A percentile compares a stretch with the other conserved stretches of the same genome.
Evolutionary conservation across 2,888 invertebrate genomes (phyloP).

Genomic region (Griposia aprilina): DNA sequence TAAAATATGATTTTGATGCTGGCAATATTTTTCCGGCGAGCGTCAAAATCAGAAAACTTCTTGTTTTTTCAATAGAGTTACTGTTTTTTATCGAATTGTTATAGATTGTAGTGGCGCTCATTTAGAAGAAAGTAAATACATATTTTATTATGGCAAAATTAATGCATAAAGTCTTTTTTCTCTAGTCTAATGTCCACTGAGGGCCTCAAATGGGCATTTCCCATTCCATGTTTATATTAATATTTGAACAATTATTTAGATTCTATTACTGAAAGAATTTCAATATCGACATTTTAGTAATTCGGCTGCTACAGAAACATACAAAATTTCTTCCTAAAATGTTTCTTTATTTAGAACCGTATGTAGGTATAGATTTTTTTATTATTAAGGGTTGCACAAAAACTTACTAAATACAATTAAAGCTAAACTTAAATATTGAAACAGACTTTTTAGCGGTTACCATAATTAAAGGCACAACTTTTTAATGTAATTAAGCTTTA

Average conservation of each 20-base stretch:
- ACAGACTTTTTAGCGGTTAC: neutral
- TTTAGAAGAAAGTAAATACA: too few species aligned
- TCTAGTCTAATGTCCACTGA: too few species aligned
- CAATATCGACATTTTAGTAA: slow-evolving; percentile 17
- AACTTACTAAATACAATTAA: neutral
- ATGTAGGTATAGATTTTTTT: neutral
- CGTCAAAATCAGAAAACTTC: too few species aligned
- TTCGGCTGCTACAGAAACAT: slow-evolving; percentile 3
- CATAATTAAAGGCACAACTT: neutral
- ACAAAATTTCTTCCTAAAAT: neutral
- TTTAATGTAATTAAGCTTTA: neutral
- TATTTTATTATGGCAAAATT: too few species aligned
- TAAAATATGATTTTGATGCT: too few species aligned
- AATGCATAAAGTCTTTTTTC: too few species aligned
- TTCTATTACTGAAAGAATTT: slow-evolving; percentile 23
- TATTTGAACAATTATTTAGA: slow-evolving; percentile 5
- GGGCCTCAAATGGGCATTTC: too few species aligned
- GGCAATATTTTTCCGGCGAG: too few species aligned
- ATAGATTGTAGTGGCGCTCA: too few species aligned
- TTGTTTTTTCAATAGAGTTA: too few species aligned
- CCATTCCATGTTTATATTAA: slow-evolving; percentile 32
- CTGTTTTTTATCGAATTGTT: too few species aligned
- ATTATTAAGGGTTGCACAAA: neutral
- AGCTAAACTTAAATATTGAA: neutral
- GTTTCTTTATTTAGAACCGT: neutral